These are phyloP conservation scores for Aselliscus stoliczkanus DNA, from an alignment of 2,797 vertebrate genomes.

Conservation along the genomic window DNA sequence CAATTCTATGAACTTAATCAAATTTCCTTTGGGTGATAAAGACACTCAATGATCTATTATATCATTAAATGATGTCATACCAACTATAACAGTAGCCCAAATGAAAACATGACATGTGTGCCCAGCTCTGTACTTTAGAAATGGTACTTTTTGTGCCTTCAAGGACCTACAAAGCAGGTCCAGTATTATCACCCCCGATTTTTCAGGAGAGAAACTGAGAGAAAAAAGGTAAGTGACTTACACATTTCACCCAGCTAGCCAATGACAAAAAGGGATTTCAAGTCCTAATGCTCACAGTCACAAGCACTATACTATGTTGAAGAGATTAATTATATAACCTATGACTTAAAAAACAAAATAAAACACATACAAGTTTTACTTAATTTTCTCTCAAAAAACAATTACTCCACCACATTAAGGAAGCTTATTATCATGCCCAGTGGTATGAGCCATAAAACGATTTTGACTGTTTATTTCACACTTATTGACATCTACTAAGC, in stretches of 20 bases:
- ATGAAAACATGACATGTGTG: neutral
- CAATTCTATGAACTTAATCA: neutral
- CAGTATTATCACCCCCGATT: neutral
- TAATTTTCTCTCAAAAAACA: slow-evolving; percentile 23
- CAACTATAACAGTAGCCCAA: neutral
- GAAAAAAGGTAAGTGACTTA: neutral
- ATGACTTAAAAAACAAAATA: neutral
- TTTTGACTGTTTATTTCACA: slow-evolving; percentile 38
- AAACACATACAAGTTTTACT: neutral
- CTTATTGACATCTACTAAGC: slow-evolving; percentile 12
- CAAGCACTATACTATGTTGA: neutral
- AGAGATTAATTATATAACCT: neutral
- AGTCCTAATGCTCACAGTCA: neutral
- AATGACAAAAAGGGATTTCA: neutral
- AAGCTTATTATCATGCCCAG: slow-evolving; percentile 1
- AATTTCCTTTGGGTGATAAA: neutral
- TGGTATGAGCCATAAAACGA: slow-evolving; percentile 14
- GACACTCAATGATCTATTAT: neutral
- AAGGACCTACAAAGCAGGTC: neutral
- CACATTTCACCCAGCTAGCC: neutral
- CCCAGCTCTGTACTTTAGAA: neutral
- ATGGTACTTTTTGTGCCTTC: neutral
- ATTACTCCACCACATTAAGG: neutral
- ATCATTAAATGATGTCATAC: neutral
- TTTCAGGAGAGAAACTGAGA: slow-evolving; percentile 10